Base-by-base conservation (phyloP, 2,113 vertebrate genomes). In the Calidris pugnax region DNA sequence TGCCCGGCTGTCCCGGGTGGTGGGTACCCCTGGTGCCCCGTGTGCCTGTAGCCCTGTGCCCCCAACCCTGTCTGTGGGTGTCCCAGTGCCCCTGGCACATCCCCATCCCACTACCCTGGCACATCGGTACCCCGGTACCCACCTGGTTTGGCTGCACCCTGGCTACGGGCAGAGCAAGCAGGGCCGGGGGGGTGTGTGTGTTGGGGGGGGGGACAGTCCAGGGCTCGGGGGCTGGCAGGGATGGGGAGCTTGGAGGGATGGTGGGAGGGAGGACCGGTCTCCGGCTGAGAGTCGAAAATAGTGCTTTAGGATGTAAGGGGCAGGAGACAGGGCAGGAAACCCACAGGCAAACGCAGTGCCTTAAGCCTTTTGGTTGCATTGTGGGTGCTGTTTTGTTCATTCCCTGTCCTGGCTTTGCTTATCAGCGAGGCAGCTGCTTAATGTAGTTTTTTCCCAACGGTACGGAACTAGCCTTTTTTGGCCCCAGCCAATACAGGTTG, bases 141-240 rank as follows among this genome's bases (percentile, higher is more conserved):
- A 5, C 20, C 55, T 28, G 64, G 26, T 33, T 21, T 60, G 55
- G 50, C 66, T 47, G 78, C 32, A 9, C 14, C 74, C 24, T 20
- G 67, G 63, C n/a, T 8, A 3, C 7, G 1, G 51, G 32, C 7
- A 7, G 21, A 62, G 39, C 2, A 3, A 39, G 37, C 19, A 35
- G 51, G 14, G 13, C 15, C 9, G 3, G 14, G 3, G 17, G 14
- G 6, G 10, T 39, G 0, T 5, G 33, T 6, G 47, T 14, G 41
- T 13, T 12, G 41, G 45, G 19, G 27, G 41, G 41, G 45, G 19
- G 27, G 35, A 24, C n/a, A 45, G 64, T 12, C 21, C 76, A 32
- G 63, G 19, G 21, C 17, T 53, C 8, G 55, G 15, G 3, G 2
- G 7, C 66, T 83, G 55, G 33, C 16, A 23, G 30, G 30, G 17